These are phyloP conservation scores for Platysternon megacephalum DNA, from an alignment of 2,113 vertebrate species.

Conservation along the genomic window DNA sequence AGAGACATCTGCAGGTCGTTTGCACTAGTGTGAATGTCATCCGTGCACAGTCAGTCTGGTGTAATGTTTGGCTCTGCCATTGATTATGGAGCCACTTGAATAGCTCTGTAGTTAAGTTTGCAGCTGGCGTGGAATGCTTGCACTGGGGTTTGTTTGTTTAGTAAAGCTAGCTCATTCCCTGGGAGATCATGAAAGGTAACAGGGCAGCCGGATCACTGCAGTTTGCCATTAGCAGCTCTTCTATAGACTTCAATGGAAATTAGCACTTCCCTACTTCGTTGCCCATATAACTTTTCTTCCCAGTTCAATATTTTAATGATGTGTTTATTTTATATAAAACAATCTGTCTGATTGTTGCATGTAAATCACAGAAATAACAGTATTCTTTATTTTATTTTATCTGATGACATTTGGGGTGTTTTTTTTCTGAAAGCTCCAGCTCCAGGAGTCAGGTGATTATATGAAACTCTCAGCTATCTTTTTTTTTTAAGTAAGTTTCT, in stretches of 20 bases:
- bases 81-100: not conserved
- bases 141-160: not conserved
- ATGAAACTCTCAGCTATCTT: not conserved
- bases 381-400: constrained; percentile 25
- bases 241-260: not conserved
- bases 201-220: not conserved
- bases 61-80: not conserved
- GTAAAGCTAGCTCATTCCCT: accelerated
- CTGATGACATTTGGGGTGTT: not conserved
- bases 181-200: not conserved
- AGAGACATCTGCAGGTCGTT: not conserved
- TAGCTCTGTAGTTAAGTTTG: not conserved
- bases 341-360: not conserved
- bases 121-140: not conserved
- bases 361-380: not conserved
- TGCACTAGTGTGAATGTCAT: constrained; percentile 45
- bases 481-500: not conserved
- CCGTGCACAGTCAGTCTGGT: not conserved
- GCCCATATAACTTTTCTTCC: not conserved
- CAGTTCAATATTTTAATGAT: not conserved
- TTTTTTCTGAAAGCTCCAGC: not conserved
- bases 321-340: not conserved
- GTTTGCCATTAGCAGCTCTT: not conserved
- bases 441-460: not conserved
- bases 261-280: not conserved